Conservation (phyloP, 2,888 invertebrate species). For the Lomographa bimaculata region DNA sequence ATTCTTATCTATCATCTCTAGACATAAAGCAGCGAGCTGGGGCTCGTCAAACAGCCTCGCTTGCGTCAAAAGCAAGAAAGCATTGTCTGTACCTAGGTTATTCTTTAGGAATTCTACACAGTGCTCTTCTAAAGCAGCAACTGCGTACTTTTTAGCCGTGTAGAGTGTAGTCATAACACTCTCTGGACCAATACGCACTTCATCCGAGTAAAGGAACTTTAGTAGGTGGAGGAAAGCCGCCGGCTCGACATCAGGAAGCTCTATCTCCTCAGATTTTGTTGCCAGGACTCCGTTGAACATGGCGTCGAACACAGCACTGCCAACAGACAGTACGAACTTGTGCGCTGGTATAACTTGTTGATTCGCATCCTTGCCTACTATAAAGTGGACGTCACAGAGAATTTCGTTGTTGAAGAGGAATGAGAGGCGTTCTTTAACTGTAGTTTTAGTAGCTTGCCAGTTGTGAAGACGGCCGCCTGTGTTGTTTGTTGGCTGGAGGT, state of each 20-base stretch:
- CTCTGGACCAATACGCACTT: conserved; percentile 92
- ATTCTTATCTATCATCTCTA: conserved; percentile 93
- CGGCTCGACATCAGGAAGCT: conserved; percentile 93
- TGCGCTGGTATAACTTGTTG: conserved; percentile 90
- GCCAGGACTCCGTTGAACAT: conserved; percentile 92
- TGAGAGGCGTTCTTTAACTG: conserved; percentile 89
- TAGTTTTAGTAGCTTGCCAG: conserved; percentile 90
- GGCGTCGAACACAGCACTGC: conserved; percentile 93
- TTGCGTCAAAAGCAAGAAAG: conserved; percentile 90
- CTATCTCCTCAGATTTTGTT: conserved; percentile 87
- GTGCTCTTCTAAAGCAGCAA: conserved; percentile 91
- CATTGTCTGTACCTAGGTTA: conserved; percentile 92
- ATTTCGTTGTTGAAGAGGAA: conserved; percentile 82
- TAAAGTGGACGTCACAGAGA: conserved; percentile 88
- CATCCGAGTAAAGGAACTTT: conserved; percentile 90
- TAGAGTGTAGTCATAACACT: conserved; percentile 94
- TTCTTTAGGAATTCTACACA: conserved; percentile 91
- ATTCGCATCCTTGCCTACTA: conserved; percentile 88
- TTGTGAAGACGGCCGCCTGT: conserved; percentile 81
- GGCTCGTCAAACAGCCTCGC: conserved; percentile 93
- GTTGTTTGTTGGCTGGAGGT: conserved; percentile 68
- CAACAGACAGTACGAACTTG: conserved; percentile 90
- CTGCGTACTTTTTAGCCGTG: conserved; percentile 94
- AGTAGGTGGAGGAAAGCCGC: conserved; percentile 90
- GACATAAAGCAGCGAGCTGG: conserved; percentile 90